These are phyloP conservation scores for Melanostoma mellinum DNA, from an alignment of 2,888 invertebrate genomes.

Conservation along the genomic window DNA sequence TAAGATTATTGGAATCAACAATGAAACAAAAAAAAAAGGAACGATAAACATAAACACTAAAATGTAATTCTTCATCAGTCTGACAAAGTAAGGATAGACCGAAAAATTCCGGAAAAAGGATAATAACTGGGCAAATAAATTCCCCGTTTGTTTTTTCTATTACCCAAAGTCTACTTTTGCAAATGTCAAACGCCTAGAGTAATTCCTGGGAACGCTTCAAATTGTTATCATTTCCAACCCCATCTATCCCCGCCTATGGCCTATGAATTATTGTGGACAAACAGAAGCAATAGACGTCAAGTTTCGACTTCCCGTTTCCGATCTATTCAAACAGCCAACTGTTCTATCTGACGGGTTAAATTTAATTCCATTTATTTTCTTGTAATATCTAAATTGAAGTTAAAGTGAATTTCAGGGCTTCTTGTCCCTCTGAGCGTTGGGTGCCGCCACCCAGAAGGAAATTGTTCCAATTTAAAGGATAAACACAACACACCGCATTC, in stretches of 20 bases:
- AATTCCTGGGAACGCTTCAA: neutral
- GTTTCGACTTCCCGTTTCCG: conserved; percentile 24
- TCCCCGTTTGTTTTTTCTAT: conserved; percentile 46
- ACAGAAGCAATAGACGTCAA: conserved; percentile 39
- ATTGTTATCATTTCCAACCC: conserved; percentile 35
- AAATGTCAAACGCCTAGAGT: conserved; percentile 16
- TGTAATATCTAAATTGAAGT: conserved; percentile 59
- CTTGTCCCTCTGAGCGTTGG: conserved; percentile 6
- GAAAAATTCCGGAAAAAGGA: conserved; percentile 36
- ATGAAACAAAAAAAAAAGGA: conserved; percentile 29
- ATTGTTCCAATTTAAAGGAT: conserved; percentile 65
- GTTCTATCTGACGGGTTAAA: conserved; percentile 30
- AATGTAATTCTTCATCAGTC: conserved; percentile 60
- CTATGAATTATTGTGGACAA: conserved; percentile 63
- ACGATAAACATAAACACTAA: conserved; percentile 13
- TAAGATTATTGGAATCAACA: conserved; percentile 17
- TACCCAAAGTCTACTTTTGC: neutral
- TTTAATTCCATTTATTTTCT: conserved; percentile 59
- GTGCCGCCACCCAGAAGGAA: conserved; percentile 46
- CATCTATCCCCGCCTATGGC: neutral
- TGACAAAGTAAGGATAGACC: neutral
- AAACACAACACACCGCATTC: conserved; percentile 47
- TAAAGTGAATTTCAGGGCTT: conserved; percentile 40
- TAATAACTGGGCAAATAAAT: conserved; percentile 70
- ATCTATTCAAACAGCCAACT: neutral